Base-by-base conservation (phyloP, 2,797 vertebrate genomes). In the Acrossocheilus wenchowensis region DNA sequence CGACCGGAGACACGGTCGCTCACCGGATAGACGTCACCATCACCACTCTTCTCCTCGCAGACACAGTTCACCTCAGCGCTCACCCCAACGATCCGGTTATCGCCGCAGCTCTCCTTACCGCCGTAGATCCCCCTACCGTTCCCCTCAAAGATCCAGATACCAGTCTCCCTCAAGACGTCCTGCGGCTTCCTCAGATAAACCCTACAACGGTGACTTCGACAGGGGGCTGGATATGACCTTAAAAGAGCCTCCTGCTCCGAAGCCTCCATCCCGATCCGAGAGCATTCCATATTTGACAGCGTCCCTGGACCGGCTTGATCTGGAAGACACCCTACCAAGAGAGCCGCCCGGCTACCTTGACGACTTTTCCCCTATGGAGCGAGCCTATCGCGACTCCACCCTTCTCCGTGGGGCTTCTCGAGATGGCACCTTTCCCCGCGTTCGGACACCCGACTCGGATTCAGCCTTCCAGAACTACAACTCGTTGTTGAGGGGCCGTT, bases 21-120 rank as follows among this genome's bases (percentile, higher is more conserved):
- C 97, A 43, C 97, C 97, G 0, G 95, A 96, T 82, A 94, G 94
- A 91, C 94, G 89, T 21, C 93, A 90, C 2, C 94, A 94, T 2
- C 91, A 89, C 6, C 92, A 91, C 74, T 93, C 95, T 64, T 95
- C 96, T 0, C 93, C 94, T 15, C 95, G 94, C 74, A 94, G 96
- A 82, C 94, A 95, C 19, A 90, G 90, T 34, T 96, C 96, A 81
- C 93, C 93, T 0, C 93, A 94, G 9, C 90, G 89, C 39, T 95
- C 96, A 78, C 94, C 93, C 0, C 92, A 94, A 78, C 81, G 92
- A 78, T 96, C 95, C 0, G 95, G 95, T 0, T 94, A 96, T 84
- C 91, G 91, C 85, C 95, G 94, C 34, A 87, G 90, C 74, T 96
- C 96, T 62, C 96, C 96, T 0, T 94, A 95, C 81, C 93, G 91